Evolutionary conservation across 2,113 vertebrate genomes (phyloP), one percentile per base, ranked within the genome.

Genomic region (Eurystomus gularis): DNA sequence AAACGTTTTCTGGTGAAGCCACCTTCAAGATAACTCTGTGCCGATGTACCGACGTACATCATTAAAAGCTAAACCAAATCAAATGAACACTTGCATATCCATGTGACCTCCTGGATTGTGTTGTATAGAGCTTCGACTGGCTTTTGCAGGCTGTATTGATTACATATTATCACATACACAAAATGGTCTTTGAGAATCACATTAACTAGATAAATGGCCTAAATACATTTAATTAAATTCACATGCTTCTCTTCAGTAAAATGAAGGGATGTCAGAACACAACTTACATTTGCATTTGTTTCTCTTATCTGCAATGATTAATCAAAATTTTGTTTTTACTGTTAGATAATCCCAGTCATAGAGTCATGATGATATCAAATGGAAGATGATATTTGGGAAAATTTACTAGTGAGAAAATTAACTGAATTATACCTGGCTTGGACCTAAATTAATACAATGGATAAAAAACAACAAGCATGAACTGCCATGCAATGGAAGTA

Each of bases 151-250:
- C 55, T 44, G 13, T 65, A 89, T 82, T 92, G 86, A 83, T 94
- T 97, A 65, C 64, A 29, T 85, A 93, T 96, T 79, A 86, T 78
- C 90, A 58, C 88, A 35, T 73, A 52, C 39, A 80, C 70, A 54
- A 86, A 97, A 85, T 82, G 68, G 93, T 96, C 68, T 51, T 71
- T 83, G 40, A 93, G 72, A 95, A 96, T 93, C 44, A 80, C 33
- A 75, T 96, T 95, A 93, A 57, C 76, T 69, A 92, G 58, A 87
- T 94, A 73, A 86, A 91, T 86, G 25, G 35, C 39, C 68, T 70
- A 86, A 96, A 71, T 93, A 46, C 26, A 39, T 94, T 94, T 96
- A 97, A 95, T 89, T 93, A 86, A 97, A 96, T 95, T 82, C 69
- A 86, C 28, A 82, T 54, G 48, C 18, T 85, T 96, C 84, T 89